Base-by-base conservation (phyloP, 2,797 vertebrate species). In the Antennarius maculatus region DNA sequence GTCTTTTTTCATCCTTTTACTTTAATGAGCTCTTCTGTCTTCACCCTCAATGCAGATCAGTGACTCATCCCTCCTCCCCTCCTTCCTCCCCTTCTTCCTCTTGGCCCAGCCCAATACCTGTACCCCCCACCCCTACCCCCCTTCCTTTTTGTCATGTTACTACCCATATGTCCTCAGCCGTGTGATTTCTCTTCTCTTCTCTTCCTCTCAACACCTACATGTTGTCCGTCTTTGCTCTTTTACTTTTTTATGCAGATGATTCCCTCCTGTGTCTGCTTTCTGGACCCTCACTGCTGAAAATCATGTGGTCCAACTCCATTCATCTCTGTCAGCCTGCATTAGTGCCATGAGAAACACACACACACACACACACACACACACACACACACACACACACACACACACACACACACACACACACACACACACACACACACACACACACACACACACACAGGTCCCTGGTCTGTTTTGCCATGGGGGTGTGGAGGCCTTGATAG, bases 261-360 rank as follows among this genome's bases (percentile, higher is more conserved):
- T 79, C 82, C 60, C 83, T 74, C 47, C 16, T 39, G 59, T 56
- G 61, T 69, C 64, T 28, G 52, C 64, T 79, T 74, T 80, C 69
- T 58, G 76, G 81, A 86, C 62, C 69, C 71, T 86, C 45, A 1
- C 80, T 79, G 80, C 86, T 85, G 83, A 79, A 84, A 83, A 76
- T 74, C 43, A 59, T 83, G 87, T 81, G 83, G 87, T 90, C 87
- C 83, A 71, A 80, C 76, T 83, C 75, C 88, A 92, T 93, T 92
- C 82, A 91, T 93, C 92, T 92, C 77, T 92, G 92, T 91, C 92
- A 92, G 77, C 66, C 80, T 80, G 77, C 80, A 91, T 92, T 92
- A 92, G 81, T 85, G 85, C 85, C 77, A 89, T 17, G 59, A 83
- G 77, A 70, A 83, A 75, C 66, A 61, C 49, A 29, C 54, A 63